Conservation (phyloP, 2,888 invertebrate genomes). For the Limnephilus marmoratus region DNA sequence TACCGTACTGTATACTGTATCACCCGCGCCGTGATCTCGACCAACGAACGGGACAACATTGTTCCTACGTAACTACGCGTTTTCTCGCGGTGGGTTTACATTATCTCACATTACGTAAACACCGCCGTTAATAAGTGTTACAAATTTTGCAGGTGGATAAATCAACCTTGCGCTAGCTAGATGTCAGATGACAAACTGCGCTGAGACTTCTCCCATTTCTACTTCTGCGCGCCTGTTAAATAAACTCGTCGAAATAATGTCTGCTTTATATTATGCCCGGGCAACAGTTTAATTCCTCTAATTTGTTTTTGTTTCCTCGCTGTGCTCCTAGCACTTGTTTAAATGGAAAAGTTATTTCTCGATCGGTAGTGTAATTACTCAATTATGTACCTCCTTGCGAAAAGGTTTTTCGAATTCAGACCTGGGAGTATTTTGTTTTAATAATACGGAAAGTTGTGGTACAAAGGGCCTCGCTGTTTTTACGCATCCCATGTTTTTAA, state of each 20-base stretch:
- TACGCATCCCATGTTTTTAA: conserved; percentile 22
- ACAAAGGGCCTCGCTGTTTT: conserved; percentile 11
- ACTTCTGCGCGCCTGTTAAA: not conserved
- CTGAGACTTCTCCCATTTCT: not conserved
- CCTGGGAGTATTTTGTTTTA: conserved; percentile 10
- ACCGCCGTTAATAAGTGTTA: conserved; percentile 53
- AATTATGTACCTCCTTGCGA: conserved; percentile 35
- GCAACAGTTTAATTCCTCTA: conserved; percentile 62
- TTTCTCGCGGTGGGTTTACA: conserved; percentile 48
- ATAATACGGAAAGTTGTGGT: conserved; percentile 35
- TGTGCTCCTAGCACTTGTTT: conserved; percentile 46
- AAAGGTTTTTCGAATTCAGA: conserved; percentile 36
- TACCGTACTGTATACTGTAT: not conserved
- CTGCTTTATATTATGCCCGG: conserved; percentile 57
- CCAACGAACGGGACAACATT: conserved; percentile 27
- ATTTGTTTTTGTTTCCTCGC: conserved; percentile 57
- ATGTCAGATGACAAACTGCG: conserved; percentile 35
- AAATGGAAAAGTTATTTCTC: conserved; percentile 53
- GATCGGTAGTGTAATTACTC: conserved; percentile 52
- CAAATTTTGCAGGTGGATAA: conserved; percentile 54
- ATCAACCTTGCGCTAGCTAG: conserved; percentile 16
- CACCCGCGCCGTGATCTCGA: conserved; percentile 20
- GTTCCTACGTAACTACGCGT: conserved; percentile 3
- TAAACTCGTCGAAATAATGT: conserved; percentile 28
- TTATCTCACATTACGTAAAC: conserved; percentile 57